Conservation (phyloP, 2,888 invertebrate genomes). For the Limenitis camilla region DNA sequence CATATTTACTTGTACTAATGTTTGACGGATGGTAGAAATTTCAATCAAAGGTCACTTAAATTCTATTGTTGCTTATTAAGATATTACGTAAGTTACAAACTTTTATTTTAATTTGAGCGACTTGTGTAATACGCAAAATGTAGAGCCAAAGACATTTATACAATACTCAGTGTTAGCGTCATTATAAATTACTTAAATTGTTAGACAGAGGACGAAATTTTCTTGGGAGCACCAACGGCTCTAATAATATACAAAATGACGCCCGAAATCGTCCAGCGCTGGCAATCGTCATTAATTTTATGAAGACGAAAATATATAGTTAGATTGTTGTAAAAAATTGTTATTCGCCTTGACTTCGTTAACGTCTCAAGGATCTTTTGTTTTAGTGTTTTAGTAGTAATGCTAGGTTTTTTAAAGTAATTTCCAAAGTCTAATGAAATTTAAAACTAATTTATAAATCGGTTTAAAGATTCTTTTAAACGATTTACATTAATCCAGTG, state of each 20-base stretch:
- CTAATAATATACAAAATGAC: slow-evolving; percentile 34
- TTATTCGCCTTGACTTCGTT: too few relatives aligned
- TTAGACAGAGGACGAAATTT: slow-evolving; percentile 23
- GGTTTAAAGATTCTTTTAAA: too few relatives aligned
- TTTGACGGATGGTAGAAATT: too few relatives aligned
- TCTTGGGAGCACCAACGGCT: slow-evolving; percentile 26
- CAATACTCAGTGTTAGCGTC: slow-evolving; percentile 1
- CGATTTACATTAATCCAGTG: too few relatives aligned
- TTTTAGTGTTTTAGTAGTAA: too few relatives aligned
- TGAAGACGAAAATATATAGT: slow-evolving; percentile 52
- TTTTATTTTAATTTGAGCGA: too few relatives aligned
- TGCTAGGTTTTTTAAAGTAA: too few relatives aligned
- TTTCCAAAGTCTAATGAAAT: too few relatives aligned
- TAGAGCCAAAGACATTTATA: neutral
- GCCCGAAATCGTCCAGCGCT: slow-evolving; percentile 27
- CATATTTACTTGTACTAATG: too few relatives aligned
- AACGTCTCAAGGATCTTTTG: too few relatives aligned
- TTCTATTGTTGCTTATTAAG: slow-evolving; percentile 1
- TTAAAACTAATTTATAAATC: too few relatives aligned
- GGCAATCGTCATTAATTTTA: slow-evolving; percentile 52
- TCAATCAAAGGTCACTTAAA: slow-evolving; percentile 3
- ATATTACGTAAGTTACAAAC: neutral
- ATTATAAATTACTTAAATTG: slow-evolving; percentile 17
- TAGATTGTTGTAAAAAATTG: slow-evolving; percentile 26
- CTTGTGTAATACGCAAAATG: too few relatives aligned